Base-by-base conservation (phyloP, 2,888 invertebrate species). In the Patella caerulea region DNA sequence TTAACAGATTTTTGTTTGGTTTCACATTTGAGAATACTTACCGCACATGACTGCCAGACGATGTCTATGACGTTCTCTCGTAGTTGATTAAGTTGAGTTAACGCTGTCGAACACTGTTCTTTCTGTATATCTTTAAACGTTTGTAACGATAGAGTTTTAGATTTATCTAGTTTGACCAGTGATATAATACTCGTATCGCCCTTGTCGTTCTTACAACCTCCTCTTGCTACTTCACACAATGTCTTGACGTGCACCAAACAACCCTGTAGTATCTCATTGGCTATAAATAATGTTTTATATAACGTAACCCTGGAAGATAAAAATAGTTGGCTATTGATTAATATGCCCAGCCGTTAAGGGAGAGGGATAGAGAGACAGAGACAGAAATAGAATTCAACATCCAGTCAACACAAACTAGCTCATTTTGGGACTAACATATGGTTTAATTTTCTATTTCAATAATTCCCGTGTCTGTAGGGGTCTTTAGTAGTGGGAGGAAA, bases 31-130 rank as follows among this genome's bases (percentile, higher is more conserved):
- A 45, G 9, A 45, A 9, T 9, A 87, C 91, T 88, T 81, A 91
- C 91, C 54, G 90, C 89, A 84, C 91, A 91, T 0, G 91, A 88
- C 75, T 91, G 88, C 88, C 89, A 91, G 12, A 90, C 90, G 56
- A 91, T 83, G 34, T 89, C 87, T 45, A 91, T 86, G 56, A 91
- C 85, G 65, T 87, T 87, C 55, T 84, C 84, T 54, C 89, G 78
- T n/a, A 91, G 85, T 14, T 83, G 82, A 34, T 78, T 83, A 73
- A 91, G 79, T 82, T 88, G 85, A 65, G 83, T 80, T 71, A 88
- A 80, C 0, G 90, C 88, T 19, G 75, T 69, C 29, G 84, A 81
- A 59, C 86, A 84, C 79, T 90, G 89, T 9, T 80, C 72, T 15
- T 80, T 81, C 83, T 91, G 91, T 4, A 79, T 81, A 0, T 56